Evolutionary conservation across 2,113 vertebrate species (phyloP), one percentile per base, ranked within the genome.

Genomic region (Naja naja): DNA sequence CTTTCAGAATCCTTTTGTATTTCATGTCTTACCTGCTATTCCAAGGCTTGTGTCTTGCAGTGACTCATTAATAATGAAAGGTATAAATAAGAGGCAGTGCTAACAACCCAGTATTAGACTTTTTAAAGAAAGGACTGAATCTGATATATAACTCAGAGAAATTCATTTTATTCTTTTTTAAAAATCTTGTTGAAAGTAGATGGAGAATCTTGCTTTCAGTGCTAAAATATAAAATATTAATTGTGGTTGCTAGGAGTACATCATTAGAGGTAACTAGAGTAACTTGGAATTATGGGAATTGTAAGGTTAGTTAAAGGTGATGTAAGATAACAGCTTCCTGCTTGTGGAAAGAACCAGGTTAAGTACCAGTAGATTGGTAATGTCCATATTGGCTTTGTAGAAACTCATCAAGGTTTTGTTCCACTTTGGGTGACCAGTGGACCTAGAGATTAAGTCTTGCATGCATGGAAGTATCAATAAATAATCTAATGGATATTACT

Each of bases 1-100:
- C 7, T 81, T 81, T 81, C 74, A 91, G 60, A 55, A 20, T 2
- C 10, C 25, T 93, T 91, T 64, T 69, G 23, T 64, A 14, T 91
- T 89, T 93, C 0, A 0, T 11, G 87, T 27, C 25, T 92, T 91
- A 49, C 64, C 25, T 90, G 58, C 87, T 85, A 92, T 60, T 94
- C 91, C 53, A 3, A 3, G 87, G 87, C 89, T 94, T 94, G 90
- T 94, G 91, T 95, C 90, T 92, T 58, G 25, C 92, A 92, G 54
- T 92, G 86, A 87, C 69, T 95, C 86, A 87, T 96, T 94, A 96
- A 94, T 96, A 96, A 92, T 95, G 95, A 93, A 95, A 92, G 54
- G 60, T 88, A 20, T 93, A 94, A 94, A 92, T 94, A 93, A 93
- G 93, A 88, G 64, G 81, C 74, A 90, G 53, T 86, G 43, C 81